Percentiles rank a stretch among this genome's conserved stretches.
These are phyloP conservation scores for Thalassophryne amazonica DNA, from an alignment of 2,797 vertebrate genomes.

Conservation along the genomic window DNA sequence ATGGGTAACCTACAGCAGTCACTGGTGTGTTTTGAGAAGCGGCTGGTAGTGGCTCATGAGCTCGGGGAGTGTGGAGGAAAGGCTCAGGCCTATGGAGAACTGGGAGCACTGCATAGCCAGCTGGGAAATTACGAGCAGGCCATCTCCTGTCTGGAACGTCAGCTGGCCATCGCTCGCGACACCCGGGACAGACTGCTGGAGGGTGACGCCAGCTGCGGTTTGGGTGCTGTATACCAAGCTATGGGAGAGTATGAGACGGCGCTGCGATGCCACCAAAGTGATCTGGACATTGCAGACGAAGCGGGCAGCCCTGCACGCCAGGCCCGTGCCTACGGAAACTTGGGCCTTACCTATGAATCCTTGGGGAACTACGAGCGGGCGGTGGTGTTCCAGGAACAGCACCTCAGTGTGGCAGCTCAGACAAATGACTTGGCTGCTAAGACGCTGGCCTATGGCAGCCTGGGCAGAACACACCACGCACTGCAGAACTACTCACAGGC, in stretches of 20 bases:
- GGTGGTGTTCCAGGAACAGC: slow-evolving; percentile 96
- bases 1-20: slow-evolving; percentile 97
- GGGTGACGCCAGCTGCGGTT: slow-evolving; percentile 90
- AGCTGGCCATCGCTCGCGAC: slow-evolving; percentile 88
- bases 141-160: slow-evolving; percentile 94
- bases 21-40: slow-evolving; percentile 97
- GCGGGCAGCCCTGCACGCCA: slow-evolving; percentile 80
- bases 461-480: slow-evolving; percentile 96
- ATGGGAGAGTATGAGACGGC: slow-evolving; percentile 96
- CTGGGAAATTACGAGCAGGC: slow-evolving; percentile 96
- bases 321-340: slow-evolving; percentile 92
- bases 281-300: slow-evolving; percentile 94
- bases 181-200: slow-evolving; percentile 88
- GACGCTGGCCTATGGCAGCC: slow-evolving; percentile 93
- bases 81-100: slow-evolving; percentile 95
- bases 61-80: slow-evolving; percentile 90
- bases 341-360: slow-evolving; percentile 95
- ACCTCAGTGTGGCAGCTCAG: slow-evolving; percentile 94
- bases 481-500: slow-evolving; percentile 98
- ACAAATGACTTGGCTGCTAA: slow-evolving; percentile 95
- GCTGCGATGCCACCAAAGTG: slow-evolving; percentile 92
- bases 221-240: slow-evolving; percentile 91
- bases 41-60: slow-evolving; percentile 94
- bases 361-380: slow-evolving; percentile 95
- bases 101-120: slow-evolving; percentile 94